Conservation (phyloP, 2,888 invertebrate species). For the Acanthosoma haemorrhoidale region DNA sequence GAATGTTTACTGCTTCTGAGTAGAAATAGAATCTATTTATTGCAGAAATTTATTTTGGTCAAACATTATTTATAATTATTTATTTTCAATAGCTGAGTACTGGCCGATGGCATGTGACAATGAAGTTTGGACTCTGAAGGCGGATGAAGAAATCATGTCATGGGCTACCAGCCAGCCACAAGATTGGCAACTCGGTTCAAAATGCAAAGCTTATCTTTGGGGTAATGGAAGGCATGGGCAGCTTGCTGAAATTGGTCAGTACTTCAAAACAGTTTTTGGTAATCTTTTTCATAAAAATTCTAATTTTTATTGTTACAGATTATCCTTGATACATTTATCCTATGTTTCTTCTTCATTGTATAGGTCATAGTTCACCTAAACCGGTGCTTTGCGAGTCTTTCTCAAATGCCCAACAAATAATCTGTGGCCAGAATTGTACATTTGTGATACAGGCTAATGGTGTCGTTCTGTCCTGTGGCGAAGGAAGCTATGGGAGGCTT, state of each 20-base stretch:
- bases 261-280: not conserved
- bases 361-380: constrained; percentile 43
- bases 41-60: too few species aligned
- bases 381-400: constrained; percentile 50
- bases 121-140: constrained; percentile 52
- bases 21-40: too few species aligned
- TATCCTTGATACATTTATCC: too few species aligned
- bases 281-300: not conserved
- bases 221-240: constrained; percentile 61
- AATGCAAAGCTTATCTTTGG: constrained; percentile 57
- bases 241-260: constrained; percentile 52
- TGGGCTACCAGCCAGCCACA: constrained; percentile 58
- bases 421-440: constrained; percentile 62
- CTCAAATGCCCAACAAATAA: constrained; percentile 52
- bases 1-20: too few species aligned
- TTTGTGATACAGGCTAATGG: constrained; percentile 59
- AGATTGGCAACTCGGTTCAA: constrained; percentile 61
- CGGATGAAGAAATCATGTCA: constrained; percentile 57
- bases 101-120: constrained; percentile 47
- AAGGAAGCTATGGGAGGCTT: constrained; percentile 59
- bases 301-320: too few species aligned
- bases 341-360: too few species aligned
- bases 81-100: constrained; percentile 35
- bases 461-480: constrained; percentile 58
- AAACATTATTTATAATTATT: too few species aligned